Evolutionary conservation across 2,888 invertebrate species (phyloP).

Genomic region (Pemphredon lugubris): DNA sequence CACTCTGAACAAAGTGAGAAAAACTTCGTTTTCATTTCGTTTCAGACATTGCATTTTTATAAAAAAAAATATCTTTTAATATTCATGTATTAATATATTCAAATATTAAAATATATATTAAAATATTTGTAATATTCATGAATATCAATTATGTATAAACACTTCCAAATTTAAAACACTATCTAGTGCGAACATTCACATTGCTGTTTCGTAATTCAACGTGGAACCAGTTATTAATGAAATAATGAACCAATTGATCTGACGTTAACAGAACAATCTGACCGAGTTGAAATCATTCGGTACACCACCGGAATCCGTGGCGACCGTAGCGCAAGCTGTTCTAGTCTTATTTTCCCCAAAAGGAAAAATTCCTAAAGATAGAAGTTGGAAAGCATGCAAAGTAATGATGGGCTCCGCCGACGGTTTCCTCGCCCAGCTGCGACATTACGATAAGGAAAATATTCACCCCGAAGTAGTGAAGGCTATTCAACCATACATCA

Average conservation of each 20-base stretch:
- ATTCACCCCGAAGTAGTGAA: slow-evolving; percentile 94
- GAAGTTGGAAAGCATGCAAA: slow-evolving; percentile 96
- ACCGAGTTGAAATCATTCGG: slow-evolving; percentile 97
- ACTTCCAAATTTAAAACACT: too few species aligned
- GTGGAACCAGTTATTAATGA: too few species aligned
- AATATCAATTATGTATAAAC: slow-evolving; percentile 1
- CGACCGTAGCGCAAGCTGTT: slow-evolving; percentile 93
- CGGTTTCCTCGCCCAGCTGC: slow-evolving; percentile 90
- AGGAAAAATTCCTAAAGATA: slow-evolving; percentile 94
- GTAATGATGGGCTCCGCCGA: slow-evolving; percentile 95
- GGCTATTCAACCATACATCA: slow-evolving; percentile 84
- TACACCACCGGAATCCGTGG: slow-evolving; percentile 93
- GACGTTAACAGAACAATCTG: slow-evolving; percentile 86
- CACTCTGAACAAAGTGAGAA: slow-evolving; percentile 92
- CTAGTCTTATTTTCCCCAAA: slow-evolving; percentile 91
- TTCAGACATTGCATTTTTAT: too few species aligned
- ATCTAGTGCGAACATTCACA: too few species aligned
- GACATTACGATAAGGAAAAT: slow-evolving; percentile 96
- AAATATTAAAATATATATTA: neutral
- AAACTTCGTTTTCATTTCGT: too few species aligned
- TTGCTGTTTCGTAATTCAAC: too few species aligned
- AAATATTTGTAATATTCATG: too few species aligned
- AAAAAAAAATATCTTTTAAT: neutral
- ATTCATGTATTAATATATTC: too few species aligned
- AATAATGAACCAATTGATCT: neutral